Conservation (phyloP, 2,797 vertebrate genomes). For the Balearica regulorum region DNA sequence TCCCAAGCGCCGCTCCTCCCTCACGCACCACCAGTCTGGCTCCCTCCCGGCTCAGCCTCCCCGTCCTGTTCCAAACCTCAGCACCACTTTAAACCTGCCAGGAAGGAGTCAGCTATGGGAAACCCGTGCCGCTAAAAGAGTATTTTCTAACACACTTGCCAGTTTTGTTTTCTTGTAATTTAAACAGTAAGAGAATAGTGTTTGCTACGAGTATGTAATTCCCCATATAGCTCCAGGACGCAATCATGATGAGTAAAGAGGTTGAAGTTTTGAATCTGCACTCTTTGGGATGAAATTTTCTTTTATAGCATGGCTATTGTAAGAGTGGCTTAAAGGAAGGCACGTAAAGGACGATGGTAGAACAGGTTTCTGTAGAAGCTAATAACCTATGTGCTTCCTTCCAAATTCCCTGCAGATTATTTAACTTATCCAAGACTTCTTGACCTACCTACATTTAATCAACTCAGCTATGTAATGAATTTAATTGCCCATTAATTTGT, state of each 20-base stretch:
- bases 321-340: neutral
- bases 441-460: neutral
- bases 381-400: neutral
- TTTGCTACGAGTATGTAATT: neutral
- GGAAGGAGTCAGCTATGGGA: neutral
- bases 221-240: neutral
- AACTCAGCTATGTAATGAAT: neutral
- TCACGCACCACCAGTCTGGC: neutral
- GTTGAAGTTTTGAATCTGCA: neutral
- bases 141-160: neutral
- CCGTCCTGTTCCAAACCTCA: accelerated
- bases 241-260: neutral
- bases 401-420: neutral
- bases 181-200: neutral
- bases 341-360: neutral
- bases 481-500: conserved; percentile 7
- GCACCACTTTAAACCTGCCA: neutral
- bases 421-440: neutral
- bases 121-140: neutral
- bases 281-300: neutral
- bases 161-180: neutral
- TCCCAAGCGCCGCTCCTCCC: neutral
- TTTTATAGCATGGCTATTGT: neutral
- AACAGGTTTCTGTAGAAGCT: neutral
- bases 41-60: neutral